phyloP scores from a whole-genome alignment of 37 sponge, comb jelly and placozoan species.

The Spongilla lacustris region DNA sequence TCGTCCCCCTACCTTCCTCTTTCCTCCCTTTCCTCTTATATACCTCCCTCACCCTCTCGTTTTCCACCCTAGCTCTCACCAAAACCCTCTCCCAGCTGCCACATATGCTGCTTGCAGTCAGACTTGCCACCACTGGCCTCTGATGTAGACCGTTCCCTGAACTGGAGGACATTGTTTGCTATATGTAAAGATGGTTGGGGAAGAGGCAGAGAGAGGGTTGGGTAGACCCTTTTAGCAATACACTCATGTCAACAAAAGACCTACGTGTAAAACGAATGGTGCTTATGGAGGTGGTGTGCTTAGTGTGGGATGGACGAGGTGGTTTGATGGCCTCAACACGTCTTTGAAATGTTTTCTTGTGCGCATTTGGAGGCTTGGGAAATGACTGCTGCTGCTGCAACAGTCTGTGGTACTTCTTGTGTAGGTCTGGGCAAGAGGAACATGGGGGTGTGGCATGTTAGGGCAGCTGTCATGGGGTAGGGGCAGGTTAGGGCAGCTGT shows the following conservation, averaged over 20 bases:
- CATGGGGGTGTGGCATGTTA: neutral
- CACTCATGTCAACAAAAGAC: neutral
- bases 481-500: neutral
- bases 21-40: no score
- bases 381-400: neutral
- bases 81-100: constrained; percentile 50
- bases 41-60: neutral
- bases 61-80: constrained; percentile 4
- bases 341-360: neutral
- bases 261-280: neutral
- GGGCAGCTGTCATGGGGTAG: no score
- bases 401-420: neutral
- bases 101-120: constrained; percentile 11
- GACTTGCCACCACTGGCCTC: neutral
- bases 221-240: neutral
- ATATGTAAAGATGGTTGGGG: neutral
- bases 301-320: neutral
- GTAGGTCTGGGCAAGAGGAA: neutral
- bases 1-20: neutral
- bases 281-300: neutral
- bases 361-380: neutral
- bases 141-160: neutral
- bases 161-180: constrained; percentile 33
- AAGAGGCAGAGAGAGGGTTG: neutral
- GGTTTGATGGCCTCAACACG: neutral